Evolutionary conservation across 2,888 invertebrate genomes (phyloP), one percentile per base, ranked within the genome.

Genomic region (Idaea aversata): DNA sequence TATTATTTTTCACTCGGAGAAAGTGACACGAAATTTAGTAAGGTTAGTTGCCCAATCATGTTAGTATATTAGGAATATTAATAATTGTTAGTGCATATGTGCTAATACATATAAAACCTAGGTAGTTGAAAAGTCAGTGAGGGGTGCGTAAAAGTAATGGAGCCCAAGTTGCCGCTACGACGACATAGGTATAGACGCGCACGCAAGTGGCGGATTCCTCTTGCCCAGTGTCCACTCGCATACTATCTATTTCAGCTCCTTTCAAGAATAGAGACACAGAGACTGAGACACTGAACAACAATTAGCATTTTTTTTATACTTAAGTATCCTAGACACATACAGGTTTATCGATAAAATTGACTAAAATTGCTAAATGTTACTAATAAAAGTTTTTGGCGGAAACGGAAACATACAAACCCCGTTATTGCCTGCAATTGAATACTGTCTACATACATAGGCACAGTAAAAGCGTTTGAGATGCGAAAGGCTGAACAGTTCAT

Each of bases 271-370:
- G 69, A 79, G 72, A 76, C 65, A 76, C 71, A 77, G 72, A 83
- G 76, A 83, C 86, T 83, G 72, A 76, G 67, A 76, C 71, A 77
- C 73, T 84, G 76, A 83, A 87, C 83, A 81, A 81, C 82, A 77
- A 85, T 80, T 84, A 83, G 84, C 83, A 77, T 80, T 76, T 81
- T n/a, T 83, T 69, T 79, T 84, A 71, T 72, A 74, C 71, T 75
- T 76, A 75, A 74, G 73, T 85, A 86, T 77, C 77, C 84, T 86
- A 88, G 79, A 75, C 85, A 88, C 86, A 88, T 84, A 85, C 77
- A 83, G 72, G 76, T 81, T 79, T 75, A 82, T 85, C 82, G 79
- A 78, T 85, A 86, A 88, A 91, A 90, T 91, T 91, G 88, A 91
- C 91, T 71, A 80, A 86, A 86, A 87, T 89, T 88, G 85, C 86